A percentile compares a stretch with the other conserved stretches of the same genome.
Evolutionary conservation across 2,888 invertebrate genomes (phyloP).

Genomic region (Polydesmus complanatus): DNA sequence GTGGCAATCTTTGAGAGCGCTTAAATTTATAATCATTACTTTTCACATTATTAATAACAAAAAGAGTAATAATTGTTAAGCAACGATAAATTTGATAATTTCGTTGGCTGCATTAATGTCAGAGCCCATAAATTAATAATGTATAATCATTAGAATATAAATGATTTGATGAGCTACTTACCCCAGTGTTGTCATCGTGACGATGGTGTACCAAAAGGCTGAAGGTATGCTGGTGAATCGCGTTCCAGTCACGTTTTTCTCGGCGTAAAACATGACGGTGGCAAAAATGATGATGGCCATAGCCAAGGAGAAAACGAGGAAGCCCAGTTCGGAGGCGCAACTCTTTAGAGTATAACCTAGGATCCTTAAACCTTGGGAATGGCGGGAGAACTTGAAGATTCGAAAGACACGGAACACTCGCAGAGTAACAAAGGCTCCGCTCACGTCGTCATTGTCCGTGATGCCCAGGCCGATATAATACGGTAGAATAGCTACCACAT

Average conservation of each 20-base stretch:
- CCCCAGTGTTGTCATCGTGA: slow-evolving; percentile 99
- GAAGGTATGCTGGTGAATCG: slow-evolving; percentile 99
- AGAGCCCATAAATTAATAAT: too few relatives aligned
- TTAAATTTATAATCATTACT: too few relatives aligned
- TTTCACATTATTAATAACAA: too few relatives aligned
- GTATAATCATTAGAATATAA: too few relatives aligned
- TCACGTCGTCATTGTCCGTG: slow-evolving; percentile 95
- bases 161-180: too few relatives aligned
- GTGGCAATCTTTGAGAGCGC: too few relatives aligned
- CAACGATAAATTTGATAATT: too few relatives aligned
- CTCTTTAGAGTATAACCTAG: slow-evolving; percentile 98
- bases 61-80: too few relatives aligned
- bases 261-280: slow-evolving; percentile 99
- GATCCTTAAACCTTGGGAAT: slow-evolving; percentile 96
- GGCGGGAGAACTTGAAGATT: slow-evolving; percentile 99
- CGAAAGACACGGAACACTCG: slow-evolving; percentile 98
- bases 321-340: slow-evolving; percentile 97
- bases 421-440: slow-evolving; percentile 96
- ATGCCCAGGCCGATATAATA: slow-evolving; percentile 97
- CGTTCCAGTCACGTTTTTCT: slow-evolving; percentile 93
- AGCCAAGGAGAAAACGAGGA: slow-evolving; percentile 95
- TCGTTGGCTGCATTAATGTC: too few relatives aligned
- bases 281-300: slow-evolving; percentile 99
- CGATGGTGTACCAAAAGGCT: slow-evolving; percentile 99
- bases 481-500: slow-evolving; percentile 97